These are phyloP conservation scores for Halcyon chelicuti DNA, from an alignment of 2,797 vertebrate genomes.

Conservation along the genomic window DNA sequence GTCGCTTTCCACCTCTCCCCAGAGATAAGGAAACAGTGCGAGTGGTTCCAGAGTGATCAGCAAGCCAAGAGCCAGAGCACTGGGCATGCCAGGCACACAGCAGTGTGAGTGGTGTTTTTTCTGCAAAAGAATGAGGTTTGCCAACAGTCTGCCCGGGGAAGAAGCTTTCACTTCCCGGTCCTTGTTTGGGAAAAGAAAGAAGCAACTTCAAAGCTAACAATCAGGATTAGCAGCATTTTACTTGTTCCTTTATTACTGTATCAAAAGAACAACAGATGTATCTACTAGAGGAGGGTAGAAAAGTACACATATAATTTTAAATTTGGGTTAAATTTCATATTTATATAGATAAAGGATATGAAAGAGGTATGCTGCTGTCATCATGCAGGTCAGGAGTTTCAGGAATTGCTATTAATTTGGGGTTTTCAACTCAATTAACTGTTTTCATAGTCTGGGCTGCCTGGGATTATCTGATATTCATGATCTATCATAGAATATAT, in stretches of 20 bases:
- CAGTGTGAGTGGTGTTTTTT: slow-evolving; percentile 79
- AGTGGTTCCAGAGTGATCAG: slow-evolving; percentile 89
- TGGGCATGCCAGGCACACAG: slow-evolving; percentile 60
- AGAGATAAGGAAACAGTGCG: slow-evolving; percentile 88
- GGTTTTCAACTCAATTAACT: neutral
- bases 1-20: slow-evolving; percentile 89
- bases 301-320: neutral
- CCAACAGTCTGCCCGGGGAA: neutral
- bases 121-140: neutral
- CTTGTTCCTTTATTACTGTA: neutral
- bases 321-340: neutral
- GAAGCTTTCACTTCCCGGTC: neutral
- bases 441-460: neutral
- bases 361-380: neutral
- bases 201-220: neutral
- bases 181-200: neutral
- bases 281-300: neutral
- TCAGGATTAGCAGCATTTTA: neutral
- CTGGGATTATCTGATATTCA: neutral
- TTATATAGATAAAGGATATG: neutral
- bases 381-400: neutral
- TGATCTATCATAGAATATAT: neutral
- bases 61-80: slow-evolving; percentile 80
- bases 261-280: neutral
- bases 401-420: neutral